Evolutionary conservation across 35 echinoderm and acorn worm species (phyloP).

Genomic region (Stichopus chloronotus): DNA sequence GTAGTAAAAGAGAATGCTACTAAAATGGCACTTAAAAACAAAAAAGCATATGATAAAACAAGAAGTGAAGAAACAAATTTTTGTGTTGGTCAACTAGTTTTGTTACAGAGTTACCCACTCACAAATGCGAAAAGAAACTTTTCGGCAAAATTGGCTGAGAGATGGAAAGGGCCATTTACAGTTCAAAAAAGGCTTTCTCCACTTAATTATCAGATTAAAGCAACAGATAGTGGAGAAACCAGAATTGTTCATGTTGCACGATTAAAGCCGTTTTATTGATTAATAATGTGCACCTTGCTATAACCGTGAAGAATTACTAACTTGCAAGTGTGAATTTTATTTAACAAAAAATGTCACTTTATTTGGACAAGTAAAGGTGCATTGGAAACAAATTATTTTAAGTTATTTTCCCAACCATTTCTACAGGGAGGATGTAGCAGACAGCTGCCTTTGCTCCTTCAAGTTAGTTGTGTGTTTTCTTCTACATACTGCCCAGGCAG

Average conservation of each 20-base stretch:
- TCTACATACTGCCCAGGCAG: too few relatives aligned
- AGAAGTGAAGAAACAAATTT: conserved; percentile 12
- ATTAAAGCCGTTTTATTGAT: conserved; percentile 30
- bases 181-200: conserved; percentile 2
- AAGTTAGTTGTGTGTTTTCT: too few relatives aligned
- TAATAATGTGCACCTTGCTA: neutral
- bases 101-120: conserved; percentile 45
- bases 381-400: neutral
- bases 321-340: neutral
- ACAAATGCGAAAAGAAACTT: conserved; percentile 48
- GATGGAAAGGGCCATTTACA: conserved; percentile 43
- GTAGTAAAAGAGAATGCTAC: conserved; percentile 13
- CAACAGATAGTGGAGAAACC: neutral
- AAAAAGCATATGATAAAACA: conserved; percentile 30
- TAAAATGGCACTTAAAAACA: conserved; percentile 33
- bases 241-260: conserved; percentile 14
- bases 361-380: neutral
- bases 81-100: conserved; percentile 42
- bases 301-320: neutral
- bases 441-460: neutral
- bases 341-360: neutral
- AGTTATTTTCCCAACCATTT: neutral
- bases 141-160: conserved; percentile 35
- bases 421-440: neutral
- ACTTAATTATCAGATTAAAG: conserved; percentile 25